Conservation (phyloP, 2,888 invertebrate species). For the Mesorhabditis belari region DNA sequence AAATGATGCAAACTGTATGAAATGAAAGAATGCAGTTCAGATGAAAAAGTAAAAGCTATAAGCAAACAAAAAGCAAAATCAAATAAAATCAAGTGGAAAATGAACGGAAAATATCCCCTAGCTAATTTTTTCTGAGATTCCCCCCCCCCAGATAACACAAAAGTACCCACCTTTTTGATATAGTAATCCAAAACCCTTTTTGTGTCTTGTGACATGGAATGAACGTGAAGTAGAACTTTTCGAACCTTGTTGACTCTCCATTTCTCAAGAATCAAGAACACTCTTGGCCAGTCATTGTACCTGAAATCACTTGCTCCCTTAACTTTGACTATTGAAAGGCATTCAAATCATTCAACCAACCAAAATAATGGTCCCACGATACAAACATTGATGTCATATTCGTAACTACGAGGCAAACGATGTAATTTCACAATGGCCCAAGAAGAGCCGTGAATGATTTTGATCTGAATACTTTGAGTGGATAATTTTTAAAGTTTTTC, state of each 20-base stretch:
- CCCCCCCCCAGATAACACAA: no score
- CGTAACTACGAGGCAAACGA: neutral
- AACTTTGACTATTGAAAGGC: neutral
- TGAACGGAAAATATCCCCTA: no score
- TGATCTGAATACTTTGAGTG: neutral
- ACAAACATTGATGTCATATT: neutral
- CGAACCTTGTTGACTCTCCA: neutral
- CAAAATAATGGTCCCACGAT: neutral
- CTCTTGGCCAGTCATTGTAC: neutral
- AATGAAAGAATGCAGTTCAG: no score
- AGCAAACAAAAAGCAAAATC: no score
- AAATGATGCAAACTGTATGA: no score
- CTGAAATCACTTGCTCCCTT: neutral
- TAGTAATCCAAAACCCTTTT: neutral
- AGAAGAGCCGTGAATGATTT: no score
- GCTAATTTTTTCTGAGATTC: no score
- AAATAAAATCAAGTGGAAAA: no score
- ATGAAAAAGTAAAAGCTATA: no score
- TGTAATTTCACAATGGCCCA: neutral
- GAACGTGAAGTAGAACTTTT: neutral
- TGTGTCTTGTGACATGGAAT: neutral
- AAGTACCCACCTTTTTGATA: neutral
- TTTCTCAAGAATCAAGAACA: neutral
- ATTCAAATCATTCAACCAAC: no score
- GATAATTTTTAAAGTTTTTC: neutral